Evolutionary conservation across 2,888 invertebrate genomes (phyloP).

Genomic region (Nasonovia ribisnigri): DNA sequence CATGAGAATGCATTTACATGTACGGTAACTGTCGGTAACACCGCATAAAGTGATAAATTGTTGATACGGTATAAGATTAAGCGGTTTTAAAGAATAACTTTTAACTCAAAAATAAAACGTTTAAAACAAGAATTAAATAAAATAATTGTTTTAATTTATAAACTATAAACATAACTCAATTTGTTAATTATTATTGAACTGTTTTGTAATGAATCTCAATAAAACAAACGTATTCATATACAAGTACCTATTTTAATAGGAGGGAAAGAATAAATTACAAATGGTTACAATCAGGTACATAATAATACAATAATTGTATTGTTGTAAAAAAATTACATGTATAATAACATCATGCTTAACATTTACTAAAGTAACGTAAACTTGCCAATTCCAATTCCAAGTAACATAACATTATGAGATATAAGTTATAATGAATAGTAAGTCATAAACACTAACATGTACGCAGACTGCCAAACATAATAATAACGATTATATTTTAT

Average conservation of each 20-base stretch:
- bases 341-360: background rate
- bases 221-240: background rate
- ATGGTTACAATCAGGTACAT: background rate
- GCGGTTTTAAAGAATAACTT: background rate
- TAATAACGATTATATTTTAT: background rate
- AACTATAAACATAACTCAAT: background rate
- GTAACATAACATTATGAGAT: slow-evolving; percentile 5
- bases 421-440: background rate
- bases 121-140: background rate
- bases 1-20: background rate
- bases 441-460: background rate
- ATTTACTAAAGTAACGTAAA: background rate
- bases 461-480: background rate
- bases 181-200: background rate
- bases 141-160: background rate
- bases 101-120: background rate
- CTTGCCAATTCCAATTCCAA: background rate
- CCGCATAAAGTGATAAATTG: background rate
- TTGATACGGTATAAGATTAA: background rate
- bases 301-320: background rate
- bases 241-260: background rate
- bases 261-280: background rate
- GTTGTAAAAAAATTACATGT: background rate
- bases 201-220: background rate
- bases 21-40: background rate